Conservation (phyloP, 2,888 invertebrate species). For the Cremastinae sp. region DNA sequence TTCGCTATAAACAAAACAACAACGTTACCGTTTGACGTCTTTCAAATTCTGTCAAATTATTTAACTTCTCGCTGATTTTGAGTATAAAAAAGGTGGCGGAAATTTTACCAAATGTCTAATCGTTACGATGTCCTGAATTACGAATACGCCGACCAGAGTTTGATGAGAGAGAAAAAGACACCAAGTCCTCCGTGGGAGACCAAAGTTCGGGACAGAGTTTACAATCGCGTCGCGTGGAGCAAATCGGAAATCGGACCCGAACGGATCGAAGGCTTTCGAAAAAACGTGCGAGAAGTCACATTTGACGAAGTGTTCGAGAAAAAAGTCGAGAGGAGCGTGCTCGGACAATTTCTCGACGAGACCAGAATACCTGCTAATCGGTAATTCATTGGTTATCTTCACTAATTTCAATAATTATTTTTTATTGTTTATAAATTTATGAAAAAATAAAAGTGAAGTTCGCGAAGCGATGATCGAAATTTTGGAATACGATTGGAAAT, state of each 20-base stretch:
- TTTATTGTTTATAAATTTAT: not conserved
- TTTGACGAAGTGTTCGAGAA: slow-evolving; percentile 50
- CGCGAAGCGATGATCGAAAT: slow-evolving; percentile 59
- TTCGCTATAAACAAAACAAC: not conserved
- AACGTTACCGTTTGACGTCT: slow-evolving; percentile 2
- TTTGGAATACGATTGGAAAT: slow-evolving; percentile 58
- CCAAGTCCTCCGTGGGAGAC: slow-evolving; percentile 37
- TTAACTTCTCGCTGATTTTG: no score
- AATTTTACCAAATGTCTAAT: no score
- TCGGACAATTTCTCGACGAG: slow-evolving; percentile 53
- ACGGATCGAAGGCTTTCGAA: not conserved
- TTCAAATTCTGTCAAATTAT: not conserved
- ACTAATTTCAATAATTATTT: not conserved
- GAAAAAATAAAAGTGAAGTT: slow-evolving; percentile 37
- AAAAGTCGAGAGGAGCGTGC: slow-evolving; percentile 46
- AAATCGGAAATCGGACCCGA: slow-evolving; percentile 11
- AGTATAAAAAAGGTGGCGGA: no score
- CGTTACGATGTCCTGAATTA: slow-evolving; percentile 18
- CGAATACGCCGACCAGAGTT: slow-evolving; percentile 12
- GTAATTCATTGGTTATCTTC: slow-evolving; percentile 5
- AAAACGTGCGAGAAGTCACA: slow-evolving; percentile 14
- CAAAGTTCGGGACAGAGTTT: slow-evolving; percentile 32
- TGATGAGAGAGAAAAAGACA: slow-evolving; percentile 1
- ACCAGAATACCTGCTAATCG: slow-evolving; percentile 50
- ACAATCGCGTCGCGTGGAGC: slow-evolving; percentile 51